Evolutionary conservation across 2,797 vertebrate genomes (phyloP).

Genomic region (Mastacembelus armatus): DNA sequence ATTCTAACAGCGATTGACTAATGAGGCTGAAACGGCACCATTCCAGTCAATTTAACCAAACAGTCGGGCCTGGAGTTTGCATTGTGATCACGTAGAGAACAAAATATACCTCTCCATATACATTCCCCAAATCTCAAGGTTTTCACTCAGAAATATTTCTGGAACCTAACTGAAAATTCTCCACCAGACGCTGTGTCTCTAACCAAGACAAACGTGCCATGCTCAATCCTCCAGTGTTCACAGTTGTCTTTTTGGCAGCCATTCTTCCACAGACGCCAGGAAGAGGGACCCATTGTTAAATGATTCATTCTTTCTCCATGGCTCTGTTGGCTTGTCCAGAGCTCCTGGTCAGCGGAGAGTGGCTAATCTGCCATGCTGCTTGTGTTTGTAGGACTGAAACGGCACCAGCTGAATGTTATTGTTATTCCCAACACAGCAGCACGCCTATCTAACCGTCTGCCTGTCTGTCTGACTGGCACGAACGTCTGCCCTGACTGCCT

Average conservation of each 20-base stretch:
- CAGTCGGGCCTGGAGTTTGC: neutral
- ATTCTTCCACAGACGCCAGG: slow-evolving; percentile 25
- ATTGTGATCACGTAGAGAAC: slow-evolving; percentile 31
- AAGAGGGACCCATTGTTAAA: slow-evolving; percentile 61
- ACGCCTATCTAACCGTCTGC: slow-evolving; percentile 16
- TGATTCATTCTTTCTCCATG: slow-evolving; percentile 57
- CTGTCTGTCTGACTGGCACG: slow-evolving; percentile 35
- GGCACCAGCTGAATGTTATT: slow-evolving; percentile 37
- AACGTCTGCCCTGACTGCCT: slow-evolving; percentile 16
- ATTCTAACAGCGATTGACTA: slow-evolving; percentile 43
- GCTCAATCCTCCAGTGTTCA: slow-evolving; percentile 20
- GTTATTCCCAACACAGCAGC: slow-evolving; percentile 49
- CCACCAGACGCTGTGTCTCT: neutral
- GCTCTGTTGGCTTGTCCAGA: slow-evolving; percentile 26
- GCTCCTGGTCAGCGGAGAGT: slow-evolving; percentile 50
- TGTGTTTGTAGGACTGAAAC: slow-evolving; percentile 48
- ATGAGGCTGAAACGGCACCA: slow-evolving; percentile 66
- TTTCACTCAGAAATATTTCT: neutral
- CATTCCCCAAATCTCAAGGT: neutral
- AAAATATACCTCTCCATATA: neutral
- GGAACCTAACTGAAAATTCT: neutral
- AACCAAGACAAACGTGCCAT: slow-evolving; percentile 2
- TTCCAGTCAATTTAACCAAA: slow-evolving; percentile 65
- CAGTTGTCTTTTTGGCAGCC: slow-evolving; percentile 40
- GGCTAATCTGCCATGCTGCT: slow-evolving; percentile 59